A percentile compares a stretch with the other conserved stretches of the same genome.
phyloP scores from a whole-genome alignment of 2,888 invertebrate genomes.

The Perizoma affinitatum region DNA sequence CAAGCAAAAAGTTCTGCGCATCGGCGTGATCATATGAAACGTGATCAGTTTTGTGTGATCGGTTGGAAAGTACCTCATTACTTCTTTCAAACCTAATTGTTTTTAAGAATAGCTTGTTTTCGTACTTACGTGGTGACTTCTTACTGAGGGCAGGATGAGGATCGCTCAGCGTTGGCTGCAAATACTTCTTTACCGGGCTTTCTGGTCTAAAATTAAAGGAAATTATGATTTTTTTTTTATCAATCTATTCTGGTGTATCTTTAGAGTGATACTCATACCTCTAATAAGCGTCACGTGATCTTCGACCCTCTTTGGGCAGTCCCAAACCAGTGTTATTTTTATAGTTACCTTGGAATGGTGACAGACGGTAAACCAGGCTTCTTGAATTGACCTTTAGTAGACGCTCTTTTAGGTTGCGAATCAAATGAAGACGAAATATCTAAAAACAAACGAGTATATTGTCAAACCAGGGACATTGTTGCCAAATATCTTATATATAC shows the following conservation, averaged over 20 bases:
- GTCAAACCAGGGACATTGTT: background rate
- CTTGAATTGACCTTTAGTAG: constrained; percentile 72
- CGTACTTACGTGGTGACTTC: constrained; percentile 84
- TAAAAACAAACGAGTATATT: constrained; percentile 37
- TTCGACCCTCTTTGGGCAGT: too few species aligned
- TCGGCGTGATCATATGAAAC: too few species aligned
- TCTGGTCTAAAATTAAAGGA: constrained; percentile 85
- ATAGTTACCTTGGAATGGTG: constrained; percentile 66
- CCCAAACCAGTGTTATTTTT: background rate
- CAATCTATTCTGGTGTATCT: too few species aligned
- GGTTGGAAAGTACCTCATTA: too few species aligned
- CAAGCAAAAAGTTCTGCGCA: too few species aligned
- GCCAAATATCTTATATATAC: background rate
- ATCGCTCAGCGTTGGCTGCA: constrained; percentile 93
- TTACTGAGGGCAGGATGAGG: constrained; percentile 85
- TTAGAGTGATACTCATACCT: too few species aligned
- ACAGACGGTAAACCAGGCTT: constrained; percentile 70
- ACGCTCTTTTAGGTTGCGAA: constrained; percentile 69
- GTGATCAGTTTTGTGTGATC: too few species aligned
- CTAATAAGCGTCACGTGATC: too few species aligned
- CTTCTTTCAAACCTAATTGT: too few species aligned
- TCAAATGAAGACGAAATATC: constrained; percentile 73
- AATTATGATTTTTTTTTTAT: background rate
- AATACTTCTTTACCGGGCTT: constrained; percentile 91
- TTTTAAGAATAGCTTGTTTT: too few species aligned